Evolutionary conservation across 2,113 vertebrate genomes (phyloP), one percentile per base, ranked within the genome.

Genomic region (Stegastes partitus): DNA sequence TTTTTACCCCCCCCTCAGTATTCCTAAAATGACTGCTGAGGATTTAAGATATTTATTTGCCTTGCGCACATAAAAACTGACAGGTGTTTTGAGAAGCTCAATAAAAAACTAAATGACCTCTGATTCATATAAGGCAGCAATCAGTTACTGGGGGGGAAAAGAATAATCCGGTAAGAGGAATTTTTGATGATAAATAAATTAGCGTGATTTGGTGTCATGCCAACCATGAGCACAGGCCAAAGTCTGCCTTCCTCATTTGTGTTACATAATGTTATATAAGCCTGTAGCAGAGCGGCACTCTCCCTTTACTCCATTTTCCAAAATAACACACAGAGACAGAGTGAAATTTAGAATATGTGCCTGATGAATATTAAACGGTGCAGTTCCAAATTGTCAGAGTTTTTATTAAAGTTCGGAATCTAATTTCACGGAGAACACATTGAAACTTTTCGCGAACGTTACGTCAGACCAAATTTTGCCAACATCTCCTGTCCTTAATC

Each of bases 181-280:
- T 21, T 9, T 10, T 16, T n/a, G 11, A 34, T 37, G n/a, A 1
- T n/a, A 50, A 14, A 14, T 23, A 22, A 54, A 50, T 58, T 19
- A 10, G 19, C 14, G 34, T 25, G 8, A 25, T 45, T 75, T 42
- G 14, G 22, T 51, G 10, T 34, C 21, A 37, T 61, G 12, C 45
- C 31, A 44, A 50, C 34, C 26, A 18, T 53, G 37, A 42, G 9
- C 7, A 19, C n/a, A 58, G 11, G 39, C 68, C 9, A 21, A 39
- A 55, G 22, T 37, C 19, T 15, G 61, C n/a, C 11, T 51, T 71
- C n/a, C 18, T 62, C n/a, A 21, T 67, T 65, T 47, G 26, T 7
- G 42, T 63, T 37, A 37, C 26, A 26, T 62, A 55, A 68, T 47
- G 58, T 54, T 68, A 53, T 68, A 23, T 65, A 69, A 65, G 34